Evolutionary conservation across 2,113 vertebrate genomes (phyloP).

Genomic region (Tiliqua scincoides): DNA sequence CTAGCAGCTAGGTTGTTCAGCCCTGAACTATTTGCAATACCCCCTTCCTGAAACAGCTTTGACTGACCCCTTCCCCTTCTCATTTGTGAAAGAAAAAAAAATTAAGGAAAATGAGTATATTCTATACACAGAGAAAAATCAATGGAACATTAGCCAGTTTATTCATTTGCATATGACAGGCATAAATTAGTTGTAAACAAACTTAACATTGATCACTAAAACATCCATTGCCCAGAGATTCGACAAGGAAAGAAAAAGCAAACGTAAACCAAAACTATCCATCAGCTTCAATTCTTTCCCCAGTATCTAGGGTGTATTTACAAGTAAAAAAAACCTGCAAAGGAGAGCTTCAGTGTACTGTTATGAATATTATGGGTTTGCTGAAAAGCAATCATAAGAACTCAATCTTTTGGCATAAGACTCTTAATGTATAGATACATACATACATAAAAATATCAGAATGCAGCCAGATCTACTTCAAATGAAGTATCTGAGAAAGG

Average conservation of each 20-base stretch:
- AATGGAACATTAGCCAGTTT: neutral
- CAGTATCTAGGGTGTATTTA: neutral
- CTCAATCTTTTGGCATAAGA: neutral
- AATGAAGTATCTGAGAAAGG: neutral
- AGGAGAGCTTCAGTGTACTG: neutral
- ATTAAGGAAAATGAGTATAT: neutral
- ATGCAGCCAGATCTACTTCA: neutral
- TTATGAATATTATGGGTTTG: neutral
- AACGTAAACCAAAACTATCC: neutral
- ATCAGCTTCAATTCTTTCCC: neutral
- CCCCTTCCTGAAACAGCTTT: too few relatives aligned
- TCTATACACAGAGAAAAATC: neutral
- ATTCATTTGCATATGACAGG: neutral
- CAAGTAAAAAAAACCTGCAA: neutral
- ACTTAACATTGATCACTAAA: neutral
- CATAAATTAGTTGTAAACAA: neutral
- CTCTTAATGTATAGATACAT: neutral
- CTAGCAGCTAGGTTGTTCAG: too few relatives aligned
- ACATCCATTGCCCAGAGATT: neutral
- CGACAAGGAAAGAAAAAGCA: conserved; percentile 1
- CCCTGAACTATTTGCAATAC: too few relatives aligned
- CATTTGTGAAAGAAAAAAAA: neutral
- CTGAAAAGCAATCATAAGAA: neutral
- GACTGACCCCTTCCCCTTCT: too few relatives aligned
- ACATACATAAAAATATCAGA: neutral